phyloP scores from a whole-genome alignment of 1,140 invertebrate genomes.

The Ceratoteleas bidentatus region DNA sequence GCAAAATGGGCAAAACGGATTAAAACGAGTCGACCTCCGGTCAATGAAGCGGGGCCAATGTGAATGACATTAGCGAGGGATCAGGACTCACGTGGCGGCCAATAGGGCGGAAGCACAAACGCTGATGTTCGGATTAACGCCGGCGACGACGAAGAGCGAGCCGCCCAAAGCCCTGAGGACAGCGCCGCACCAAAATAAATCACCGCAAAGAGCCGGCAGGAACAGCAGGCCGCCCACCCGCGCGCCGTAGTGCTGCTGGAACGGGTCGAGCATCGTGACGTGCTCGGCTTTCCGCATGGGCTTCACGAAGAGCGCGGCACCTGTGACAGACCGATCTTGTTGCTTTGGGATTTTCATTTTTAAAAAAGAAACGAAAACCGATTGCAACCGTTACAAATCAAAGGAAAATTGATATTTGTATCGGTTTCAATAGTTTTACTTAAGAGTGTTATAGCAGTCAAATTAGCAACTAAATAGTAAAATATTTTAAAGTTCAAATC shows the following conservation, averaged over 20 bases:
- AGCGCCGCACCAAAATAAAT: constrained; percentile 90
- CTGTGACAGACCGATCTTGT: too few species aligned
- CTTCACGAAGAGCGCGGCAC: constrained; percentile 89
- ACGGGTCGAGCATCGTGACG: constrained; percentile 93
- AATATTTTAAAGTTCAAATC: too few species aligned
- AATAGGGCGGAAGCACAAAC: constrained; percentile 75
- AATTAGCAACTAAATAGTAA: too few species aligned
- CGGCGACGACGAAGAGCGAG: constrained; percentile 76
- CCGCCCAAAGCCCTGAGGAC: constrained; percentile 89
- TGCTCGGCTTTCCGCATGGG: constrained; percentile 90
- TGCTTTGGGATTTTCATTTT: too few species aligned
- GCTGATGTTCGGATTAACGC: constrained; percentile 75
- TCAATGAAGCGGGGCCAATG: constrained; percentile 17
- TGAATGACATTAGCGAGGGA: constrained; percentile 38
- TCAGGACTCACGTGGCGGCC: constrained; percentile 73
- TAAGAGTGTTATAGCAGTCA: too few species aligned
- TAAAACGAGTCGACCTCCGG: too few species aligned
- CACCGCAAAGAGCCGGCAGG: constrained; percentile 89
- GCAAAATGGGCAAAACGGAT: too few species aligned
- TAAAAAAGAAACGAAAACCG: too few species aligned
- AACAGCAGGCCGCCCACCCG: constrained; percentile 90
- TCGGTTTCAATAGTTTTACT: too few species aligned
- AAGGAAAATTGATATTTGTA: too few species aligned
- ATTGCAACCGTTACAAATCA: too few species aligned
- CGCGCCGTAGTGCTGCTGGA: constrained; percentile 89